These are phyloP conservation scores for Neocrepidodera transversa DNA, from an alignment of 2,888 invertebrate genomes.

Conservation along the genomic window DNA sequence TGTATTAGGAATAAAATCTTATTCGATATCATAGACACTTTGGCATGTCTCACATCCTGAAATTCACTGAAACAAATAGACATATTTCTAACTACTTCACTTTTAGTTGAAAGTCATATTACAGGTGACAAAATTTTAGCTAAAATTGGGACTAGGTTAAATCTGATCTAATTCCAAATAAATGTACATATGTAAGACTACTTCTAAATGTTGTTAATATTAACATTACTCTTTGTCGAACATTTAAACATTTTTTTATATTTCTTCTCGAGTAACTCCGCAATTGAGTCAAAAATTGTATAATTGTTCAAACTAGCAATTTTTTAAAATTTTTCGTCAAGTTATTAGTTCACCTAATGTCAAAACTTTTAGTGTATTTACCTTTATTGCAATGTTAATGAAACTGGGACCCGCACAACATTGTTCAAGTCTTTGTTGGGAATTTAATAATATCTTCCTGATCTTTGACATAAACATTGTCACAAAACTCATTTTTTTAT, in stretches of 20 bases:
- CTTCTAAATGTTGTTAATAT: conserved; percentile 14
- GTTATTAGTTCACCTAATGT: no score
- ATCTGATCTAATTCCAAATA: conserved; percentile 9
- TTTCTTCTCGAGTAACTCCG: not conserved
- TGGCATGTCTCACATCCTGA: not conserved
- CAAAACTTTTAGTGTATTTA: not conserved
- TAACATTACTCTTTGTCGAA: conserved; percentile 3
- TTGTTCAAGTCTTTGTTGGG: no score
- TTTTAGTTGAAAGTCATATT: conserved; percentile 10
- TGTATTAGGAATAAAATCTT: conserved; percentile 26
- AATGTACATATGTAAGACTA: conserved; percentile 3
- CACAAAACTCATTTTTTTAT: no score
- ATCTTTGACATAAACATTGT: not conserved
- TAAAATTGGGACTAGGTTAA: not conserved
- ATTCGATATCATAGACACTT: conserved; percentile 23
- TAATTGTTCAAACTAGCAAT: no score
- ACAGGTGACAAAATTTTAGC: conserved; percentile 3
- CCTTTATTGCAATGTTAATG: not conserved
- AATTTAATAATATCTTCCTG: not conserved
- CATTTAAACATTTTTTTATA: not conserved
- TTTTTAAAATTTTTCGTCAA: no score
- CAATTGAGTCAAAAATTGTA: conserved; percentile 7
- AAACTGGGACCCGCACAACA: not conserved
- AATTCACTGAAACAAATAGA: conserved; percentile 6
- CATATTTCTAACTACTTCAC: conserved; percentile 12